Base-by-base conservation (phyloP, 2,797 vertebrate genomes). In the Periophthalmus magnuspinnatus region DNA sequence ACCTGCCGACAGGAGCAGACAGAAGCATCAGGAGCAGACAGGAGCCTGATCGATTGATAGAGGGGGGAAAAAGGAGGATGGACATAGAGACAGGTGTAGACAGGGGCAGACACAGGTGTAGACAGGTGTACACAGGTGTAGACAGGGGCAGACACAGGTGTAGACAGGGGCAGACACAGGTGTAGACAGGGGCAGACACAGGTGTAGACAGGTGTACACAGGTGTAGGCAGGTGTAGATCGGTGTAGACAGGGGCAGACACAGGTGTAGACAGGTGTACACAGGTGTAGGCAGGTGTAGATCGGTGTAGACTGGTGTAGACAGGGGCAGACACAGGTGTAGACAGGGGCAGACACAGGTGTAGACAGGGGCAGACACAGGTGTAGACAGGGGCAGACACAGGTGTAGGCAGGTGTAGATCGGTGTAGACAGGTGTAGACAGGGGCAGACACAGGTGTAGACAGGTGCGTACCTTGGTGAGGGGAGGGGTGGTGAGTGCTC, bases 381-480 rank as follows among this genome's bases (percentile, higher is more conserved):
- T 32, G 5, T 0, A 63, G 21, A 41, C 34, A 36, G 34, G 5
- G 8, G 8, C 7, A n/a, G n/a, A n/a, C n/a, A n/a, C n/a, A n/a
- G n/a, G n/a, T n/a, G n/a, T n/a, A n/a, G 36, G 38, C 1, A n/a
- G 8, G n/a, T n/a, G n/a, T n/a, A n/a, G n/a, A n/a, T n/a, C n/a
- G n/a, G 21, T 21, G n/a, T 0, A 11, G 21, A 9, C 8, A 22
- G 21, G 21, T 2, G 52, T 0, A 54, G 5, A 19, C 52, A 24
- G 54, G 19, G 1, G 47, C 1, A 19, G 47, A 19, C 16, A 19
- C 52, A 24, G 54, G 19, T 1, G 47, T 1, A 19, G 47, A 19
- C 16, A 6, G 16, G 22, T 24, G 45, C 24, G 6, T 57, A 87
- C 90, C 87, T 94, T 94, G 22, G 85, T 77, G 0, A 93, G 91